Base-by-base conservation (phyloP, 2,888 invertebrate genomes). In the Andrena dorsata region DNA sequence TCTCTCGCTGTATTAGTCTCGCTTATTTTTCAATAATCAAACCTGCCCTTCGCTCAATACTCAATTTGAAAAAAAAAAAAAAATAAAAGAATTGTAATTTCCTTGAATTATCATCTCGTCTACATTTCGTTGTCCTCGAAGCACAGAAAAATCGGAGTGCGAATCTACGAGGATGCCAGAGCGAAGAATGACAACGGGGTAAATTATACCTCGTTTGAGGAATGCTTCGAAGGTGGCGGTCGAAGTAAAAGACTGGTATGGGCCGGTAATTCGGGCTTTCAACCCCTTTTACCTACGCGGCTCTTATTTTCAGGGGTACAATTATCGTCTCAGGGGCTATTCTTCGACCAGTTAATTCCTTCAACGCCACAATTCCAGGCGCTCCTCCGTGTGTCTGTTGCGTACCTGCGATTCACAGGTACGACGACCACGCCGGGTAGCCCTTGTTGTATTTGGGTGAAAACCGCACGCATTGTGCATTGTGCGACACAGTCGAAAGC, bases 381-480 rank as follows among this genome's bases (percentile, higher is more conserved):
- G n/a, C 20, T 49, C n/a, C 28, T 16, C 16, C n/a, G 20, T 61
- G 23, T 56, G n/a, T 64, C 61, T 61, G 56, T 49, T 63, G 30
- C 64, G 28, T 58, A 56, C 64, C 41, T 56, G 56, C 0, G 64
- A 35, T 5, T 28, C 58, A n/a, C 63, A 49, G 61, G 68, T 74
- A 64, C 58, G 64, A 65, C 41, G 49, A 49, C 41, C 61, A 26
- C 71, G 60, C 23, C 41, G 66, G 47, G 41, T 41, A 60, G 58
- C 26, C 69, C 70, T 32, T n/a, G 23, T 7, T 13, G 74, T 80
- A 80, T 87, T 80, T 78, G 69, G 78, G 72, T 79, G 76, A 84
- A 82, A 86, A 80, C 75, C 87, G 61, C 78, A 76, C 58, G 84
- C 70, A 84, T 79, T 82, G 80, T 76, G 79, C 70, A 68, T 70